A percentile compares a stretch with the other conserved stretches of the same genome.
These are phyloP conservation scores for Microcaecilia unicolor DNA, from an alignment of 2,797 vertebrate genomes.

Conservation along the genomic window DNA sequence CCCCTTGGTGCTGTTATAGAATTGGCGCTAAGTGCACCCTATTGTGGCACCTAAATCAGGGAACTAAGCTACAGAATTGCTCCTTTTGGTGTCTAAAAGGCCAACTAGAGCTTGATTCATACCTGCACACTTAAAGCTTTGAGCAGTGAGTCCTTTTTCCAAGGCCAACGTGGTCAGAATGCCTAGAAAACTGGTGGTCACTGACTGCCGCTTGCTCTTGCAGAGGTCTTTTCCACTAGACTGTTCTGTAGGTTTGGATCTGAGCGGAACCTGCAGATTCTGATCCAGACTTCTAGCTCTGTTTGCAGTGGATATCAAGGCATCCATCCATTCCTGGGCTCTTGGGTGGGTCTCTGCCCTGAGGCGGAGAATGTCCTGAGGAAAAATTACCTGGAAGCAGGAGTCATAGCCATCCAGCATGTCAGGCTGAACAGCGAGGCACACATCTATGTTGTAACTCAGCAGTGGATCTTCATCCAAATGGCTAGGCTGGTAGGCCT, in stretches of 20 bases:
- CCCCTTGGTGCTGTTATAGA: too few relatives aligned
- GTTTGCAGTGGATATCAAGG: conserved; percentile 59
- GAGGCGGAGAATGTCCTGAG: conserved; percentile 74
- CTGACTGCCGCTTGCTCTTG: conserved; percentile 82
- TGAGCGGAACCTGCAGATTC: conserved; percentile 44
- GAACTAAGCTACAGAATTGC: too few relatives aligned
- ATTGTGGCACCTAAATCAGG: too few relatives aligned
- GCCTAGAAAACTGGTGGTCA: conserved; percentile 94
- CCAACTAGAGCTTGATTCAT: conserved; percentile 32
- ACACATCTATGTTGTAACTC: conserved; percentile 68
- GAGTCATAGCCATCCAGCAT: conserved; percentile 57
- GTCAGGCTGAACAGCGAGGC: conserved; percentile 68
- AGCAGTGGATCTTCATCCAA: conserved; percentile 74
- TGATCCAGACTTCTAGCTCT: conserved; percentile 46
- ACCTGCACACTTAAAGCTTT: conserved; percentile 98
- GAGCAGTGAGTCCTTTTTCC: conserved; percentile 91
- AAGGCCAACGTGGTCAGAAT: conserved; percentile 87
- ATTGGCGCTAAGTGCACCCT: too few relatives aligned
- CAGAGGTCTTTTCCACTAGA: conserved; percentile 57
- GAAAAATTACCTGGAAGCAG: conserved; percentile 79
- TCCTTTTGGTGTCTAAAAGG: too few relatives aligned
- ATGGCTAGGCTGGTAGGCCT: conserved; percentile 77
- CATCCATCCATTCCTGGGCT: conserved; percentile 84
- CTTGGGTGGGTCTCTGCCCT: conserved; percentile 69
- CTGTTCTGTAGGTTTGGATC: conserved; percentile 48